Evolutionary conservation across 2,888 invertebrate species (phyloP), one percentile per base, ranked within the genome.

Genomic region (Drosophila koepferae): DNA sequence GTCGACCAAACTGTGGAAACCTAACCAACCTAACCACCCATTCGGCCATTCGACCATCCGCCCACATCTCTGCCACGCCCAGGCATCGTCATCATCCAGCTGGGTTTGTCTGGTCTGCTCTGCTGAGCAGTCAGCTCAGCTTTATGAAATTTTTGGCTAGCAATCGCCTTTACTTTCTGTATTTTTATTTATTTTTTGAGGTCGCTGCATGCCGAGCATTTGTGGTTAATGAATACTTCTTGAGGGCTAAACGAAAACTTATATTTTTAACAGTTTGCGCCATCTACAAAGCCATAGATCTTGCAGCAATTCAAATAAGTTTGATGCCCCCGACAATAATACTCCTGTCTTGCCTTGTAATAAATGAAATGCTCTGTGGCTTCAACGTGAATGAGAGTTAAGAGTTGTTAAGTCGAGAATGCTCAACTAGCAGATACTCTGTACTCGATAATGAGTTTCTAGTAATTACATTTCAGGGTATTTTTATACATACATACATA

Each of bases 151-250:
- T 77, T 64, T 74, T 63, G 59, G 18, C 64, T 60, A 54, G 16
- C 65, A 60, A 62, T 66, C 58, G 63, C 60, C 56, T 54, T 44
- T 54, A 23, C 4, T 18, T 49, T 49, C 34, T 18, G 49, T 34
- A 51, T 18, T 51, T 34, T 12, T 51, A 10, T 34, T 16, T 38
- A 20, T 53, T 44, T 56, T 63, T 66, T 56, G 56, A 48, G 46
- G 59, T 53, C 63, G 63, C 60, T 31, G 48, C 63, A 60, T 28
- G 59, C 77, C 63, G 34, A 71, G 28, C 74, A 74, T 67, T 74
- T 67, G 65, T 54, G 74, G 66, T 74, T 79, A 79, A 79, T 79
- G 77, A 77, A 77, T 74, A 70, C 69, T 77, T 74, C 69, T 74
- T 65, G 73, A 62, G 70, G 53, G 64, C 65, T 38, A 65, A 77